Evolutionary conservation across 2,797 vertebrate species (phyloP), one percentile per base, ranked within the genome.

Genomic region (Apogon hyalosoma): DNA sequence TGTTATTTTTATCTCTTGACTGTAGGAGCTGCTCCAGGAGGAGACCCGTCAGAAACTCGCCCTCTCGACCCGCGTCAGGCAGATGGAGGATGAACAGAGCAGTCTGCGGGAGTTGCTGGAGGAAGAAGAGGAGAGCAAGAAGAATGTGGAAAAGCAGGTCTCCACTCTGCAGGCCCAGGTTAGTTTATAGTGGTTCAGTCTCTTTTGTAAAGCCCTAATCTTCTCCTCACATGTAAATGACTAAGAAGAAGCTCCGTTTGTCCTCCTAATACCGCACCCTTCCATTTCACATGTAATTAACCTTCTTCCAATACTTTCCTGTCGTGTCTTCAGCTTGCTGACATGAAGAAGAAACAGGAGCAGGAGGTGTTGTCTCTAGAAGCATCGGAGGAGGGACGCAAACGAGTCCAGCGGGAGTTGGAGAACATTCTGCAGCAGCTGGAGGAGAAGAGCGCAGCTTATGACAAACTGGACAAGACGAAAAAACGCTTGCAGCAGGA

Each of bases 391-490:
- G 98, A 99, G 71, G 77, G 86, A 3, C 96, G 95, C 87, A 97
- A 95, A 89, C 95, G 93, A 75, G 48, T 95, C 31, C 97, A 97
- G 88, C 94, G 96, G 63, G 97, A 99, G 71, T 18, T 97, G 69
- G 98, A 99, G 52, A 59, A 76, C 3, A 11, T 95, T 66, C 86
- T 24, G 76, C 96, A 95, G 80, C 94, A 93, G 53, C 92, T 94
- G 1, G 98, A 99, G 60, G 98, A 99, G 85, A 99, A 95, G 79
- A 85, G 65, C 5, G 87, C 95, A 0, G 93, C 96, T 0, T 98
- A 94, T 0, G 97, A 99, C 88, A 99, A 99, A 82, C 87, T 98
- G 87, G 96, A 98, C 62, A 99, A 98, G 92, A 99, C 98, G 0
- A 99, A 97, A 91, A 98, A 94, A 0, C 95, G 98, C 36, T 82